Base-by-base conservation (phyloP, 1,140 invertebrate genomes). In the Magallana ariakensis region DNA sequence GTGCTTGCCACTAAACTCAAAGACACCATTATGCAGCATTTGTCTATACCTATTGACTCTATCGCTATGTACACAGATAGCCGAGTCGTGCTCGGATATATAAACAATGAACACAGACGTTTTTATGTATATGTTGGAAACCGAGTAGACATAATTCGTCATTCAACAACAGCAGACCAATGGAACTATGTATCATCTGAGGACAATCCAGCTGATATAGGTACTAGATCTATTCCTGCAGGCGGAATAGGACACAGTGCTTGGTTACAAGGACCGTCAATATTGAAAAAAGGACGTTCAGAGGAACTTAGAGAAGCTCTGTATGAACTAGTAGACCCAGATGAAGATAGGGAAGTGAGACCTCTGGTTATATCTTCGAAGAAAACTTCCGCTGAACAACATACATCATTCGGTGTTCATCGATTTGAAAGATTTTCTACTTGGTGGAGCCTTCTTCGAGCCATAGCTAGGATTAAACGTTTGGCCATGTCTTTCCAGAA, bases 71-170 rank as follows among this genome's bases (percentile, higher is more conserved):
- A 87, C 60, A 84, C 88, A 16, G 88, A 87, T 82, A 88, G 87
- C 60, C 66, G 56, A 83, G 80, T 89, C 6, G 84, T 89, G 3
- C 55, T 88, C 1, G 86, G 87, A 1, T 89, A 88, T 55, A 58
- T 88, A 22, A 11, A 26, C 6, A 85, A 88, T 16, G 9, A 89
- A n/a, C 57, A 55, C 15, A 19, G 87, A 13, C 66, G 87, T 5
- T 90, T 90, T 46, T 75, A 90, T 57, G 83, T 84, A 2, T 90
- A 90, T 58, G 85, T 90, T 13, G 33, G 56, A 7, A 90, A 90
- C 26, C 57, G 89, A 16, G 84, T 88, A 60, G 33, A 33, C 1
- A 33, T 33, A 33, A 33, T 33, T 33, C 33, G 33, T 33, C 33
- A 33, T 33, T 33, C 84, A n/a, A 81, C 85, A 54, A 46, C 46